Evolutionary conservation across 2,113 vertebrate species (phyloP).

Genomic region (Cygnus buccinator): DNA sequence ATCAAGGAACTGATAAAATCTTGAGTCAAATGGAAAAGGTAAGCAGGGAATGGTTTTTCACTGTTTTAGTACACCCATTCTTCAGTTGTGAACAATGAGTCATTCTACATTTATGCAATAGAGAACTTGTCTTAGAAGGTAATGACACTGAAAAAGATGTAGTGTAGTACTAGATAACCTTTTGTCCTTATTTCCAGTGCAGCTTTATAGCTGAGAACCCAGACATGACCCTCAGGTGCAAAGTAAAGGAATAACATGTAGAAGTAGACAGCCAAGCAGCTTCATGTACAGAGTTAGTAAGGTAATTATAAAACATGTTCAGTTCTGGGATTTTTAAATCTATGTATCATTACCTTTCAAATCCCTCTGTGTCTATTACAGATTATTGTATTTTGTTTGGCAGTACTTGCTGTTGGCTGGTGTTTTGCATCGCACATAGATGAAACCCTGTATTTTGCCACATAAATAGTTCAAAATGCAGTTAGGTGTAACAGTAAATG

Average conservation of each 20-base stretch:
- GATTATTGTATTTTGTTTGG: not conserved
- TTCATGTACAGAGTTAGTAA: not conserved
- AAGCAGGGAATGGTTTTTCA: not conserved
- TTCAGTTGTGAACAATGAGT: not conserved
- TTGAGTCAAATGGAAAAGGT: not conserved
- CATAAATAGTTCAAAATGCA: not conserved
- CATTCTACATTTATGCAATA: not conserved
- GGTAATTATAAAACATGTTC: not conserved
- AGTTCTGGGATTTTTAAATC: not conserved
- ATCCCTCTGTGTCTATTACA: not conserved
- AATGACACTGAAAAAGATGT: not conserved
- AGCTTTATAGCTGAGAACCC: not conserved
- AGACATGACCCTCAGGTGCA: not conserved
- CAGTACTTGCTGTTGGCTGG: not conserved
- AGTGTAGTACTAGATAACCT: not conserved
- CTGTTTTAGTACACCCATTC: not conserved
- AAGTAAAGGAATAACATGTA: not conserved
- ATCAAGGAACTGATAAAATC: not conserved
- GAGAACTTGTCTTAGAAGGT: not conserved
- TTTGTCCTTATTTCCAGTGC: not conserved
- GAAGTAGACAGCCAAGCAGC: not conserved
- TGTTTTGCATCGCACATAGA: not conserved
- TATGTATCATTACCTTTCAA: not conserved
- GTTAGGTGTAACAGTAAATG: not conserved
- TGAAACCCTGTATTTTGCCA: not conserved